These are phyloP conservation scores for Eulemur coronatus DNA, from an alignment of 2,797 vertebrate genomes.

Conservation along the genomic window DNA sequence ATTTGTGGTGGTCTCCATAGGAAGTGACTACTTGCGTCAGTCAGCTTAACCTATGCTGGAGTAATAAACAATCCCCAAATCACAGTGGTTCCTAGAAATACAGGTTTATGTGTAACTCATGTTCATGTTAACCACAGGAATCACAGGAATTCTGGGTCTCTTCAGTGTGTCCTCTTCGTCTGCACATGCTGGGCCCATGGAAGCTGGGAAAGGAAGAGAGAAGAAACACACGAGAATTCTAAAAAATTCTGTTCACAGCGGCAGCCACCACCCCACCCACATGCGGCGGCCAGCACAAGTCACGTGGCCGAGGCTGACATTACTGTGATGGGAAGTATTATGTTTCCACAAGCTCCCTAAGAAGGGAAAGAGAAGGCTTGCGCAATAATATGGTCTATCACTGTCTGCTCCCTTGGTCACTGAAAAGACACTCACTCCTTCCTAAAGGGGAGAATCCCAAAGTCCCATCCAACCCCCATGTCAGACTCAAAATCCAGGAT, in stretches of 20 bases:
- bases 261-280: accelerated
- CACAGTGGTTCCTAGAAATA: not conserved
- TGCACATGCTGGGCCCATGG: accelerated
- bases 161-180: accelerated
- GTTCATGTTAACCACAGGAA: not conserved
- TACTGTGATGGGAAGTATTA: too few relatives aligned
- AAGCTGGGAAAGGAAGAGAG: not conserved
- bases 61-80: not conserved
- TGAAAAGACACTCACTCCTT: not conserved
- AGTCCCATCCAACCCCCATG: not conserved
- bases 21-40: not conserved
- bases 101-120: not conserved
- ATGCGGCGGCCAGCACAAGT: not conserved
- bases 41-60: not conserved
- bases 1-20: not conserved
- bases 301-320: accelerated
- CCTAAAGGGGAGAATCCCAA: not conserved
- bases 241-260: not conserved
- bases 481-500: not conserved
- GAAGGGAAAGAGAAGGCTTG: not conserved
- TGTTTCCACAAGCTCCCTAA: not conserved
- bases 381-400: accelerated
- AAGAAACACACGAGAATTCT: accelerated
- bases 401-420: accelerated
- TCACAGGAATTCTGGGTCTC: too few relatives aligned